Base-by-base conservation (phyloP, 2,888 invertebrate species). In the Theretra japonica region DNA sequence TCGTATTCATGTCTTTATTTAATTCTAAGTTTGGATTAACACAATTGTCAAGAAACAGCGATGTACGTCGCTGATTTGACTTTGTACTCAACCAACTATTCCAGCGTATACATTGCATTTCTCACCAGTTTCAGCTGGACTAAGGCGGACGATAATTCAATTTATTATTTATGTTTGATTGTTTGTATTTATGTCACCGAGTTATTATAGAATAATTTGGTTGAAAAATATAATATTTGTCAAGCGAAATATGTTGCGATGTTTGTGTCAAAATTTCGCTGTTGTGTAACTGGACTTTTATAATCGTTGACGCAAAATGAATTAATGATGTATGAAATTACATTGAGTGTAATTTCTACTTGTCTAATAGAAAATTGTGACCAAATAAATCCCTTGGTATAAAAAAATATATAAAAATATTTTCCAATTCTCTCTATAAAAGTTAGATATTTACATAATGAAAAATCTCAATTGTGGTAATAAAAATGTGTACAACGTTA, bases 401-500 rank as follows among this genome's bases (percentile, higher is more conserved):
- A 65, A 65, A 65, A 33, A 77, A 74, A 82, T 81, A 85, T 82
- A 83, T 80, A 78, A 83, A 85, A 84, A 87, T 85, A 80, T 82
- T 82, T 87, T 86, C 86, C 88, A 91, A 92, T 90, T 93, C 92
- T 94, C 93, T 94, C 91, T 94, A 90, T 91, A 92, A 89, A 89
- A 89, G 82, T 90, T 91, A 92, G 89, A 88, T 90, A 89, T 88
- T 88, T 91, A 90, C 86, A 88, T 85, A 80, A 85, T 85, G 88
- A 87, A 90, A 92, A 94, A 94, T 94, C 94, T 93, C 93, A 93
- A 86, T 91, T 93, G 91, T 94, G 93, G 91, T 94, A 92, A 92
- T 90, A 90, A 91, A 62, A 90, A 86, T 91, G 90, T 93, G 94
- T 94, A 94, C 94, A 94, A 94, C 88, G 82, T 88, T 93, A 89